Conservation (phyloP, 2,113 vertebrate species). For the Aptenodytes forsteri region DNA sequence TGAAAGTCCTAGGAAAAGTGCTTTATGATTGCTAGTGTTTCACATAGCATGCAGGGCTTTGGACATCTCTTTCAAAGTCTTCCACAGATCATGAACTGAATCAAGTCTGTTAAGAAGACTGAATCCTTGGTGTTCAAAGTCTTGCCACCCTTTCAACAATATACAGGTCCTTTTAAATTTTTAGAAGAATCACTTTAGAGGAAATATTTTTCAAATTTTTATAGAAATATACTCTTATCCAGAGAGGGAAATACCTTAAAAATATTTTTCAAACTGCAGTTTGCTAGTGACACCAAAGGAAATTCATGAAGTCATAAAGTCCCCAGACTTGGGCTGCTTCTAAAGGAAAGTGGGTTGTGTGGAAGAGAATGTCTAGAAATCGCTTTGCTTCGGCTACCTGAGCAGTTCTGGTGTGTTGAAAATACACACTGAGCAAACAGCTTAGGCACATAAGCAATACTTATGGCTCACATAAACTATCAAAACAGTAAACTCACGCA, state of each 20-base stretch:
- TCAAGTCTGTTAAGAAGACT: not conserved
- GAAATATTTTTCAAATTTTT: not conserved
- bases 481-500: not conserved
- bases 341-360: not conserved
- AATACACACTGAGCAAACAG: not conserved
- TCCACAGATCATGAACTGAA: not conserved
- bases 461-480: not conserved
- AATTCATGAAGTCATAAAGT: not conserved
- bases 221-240: not conserved
- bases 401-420: not conserved
- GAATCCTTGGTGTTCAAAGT: not conserved
- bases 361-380: not conserved
- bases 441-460: not conserved
- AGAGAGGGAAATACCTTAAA: not conserved
- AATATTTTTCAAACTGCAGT: not conserved
- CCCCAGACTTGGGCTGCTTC: not conserved
- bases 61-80: not conserved
- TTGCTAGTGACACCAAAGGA: too few species aligned
- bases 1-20: not conserved
- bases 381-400: not conserved
- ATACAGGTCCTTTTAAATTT: not conserved
- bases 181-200: not conserved
- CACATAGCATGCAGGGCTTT: not conserved
- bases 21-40: too few species aligned
- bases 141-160: not conserved